phyloP scores from a whole-genome alignment of 2,113 vertebrate species.

The Brachionichthys hirsutus region DNA sequence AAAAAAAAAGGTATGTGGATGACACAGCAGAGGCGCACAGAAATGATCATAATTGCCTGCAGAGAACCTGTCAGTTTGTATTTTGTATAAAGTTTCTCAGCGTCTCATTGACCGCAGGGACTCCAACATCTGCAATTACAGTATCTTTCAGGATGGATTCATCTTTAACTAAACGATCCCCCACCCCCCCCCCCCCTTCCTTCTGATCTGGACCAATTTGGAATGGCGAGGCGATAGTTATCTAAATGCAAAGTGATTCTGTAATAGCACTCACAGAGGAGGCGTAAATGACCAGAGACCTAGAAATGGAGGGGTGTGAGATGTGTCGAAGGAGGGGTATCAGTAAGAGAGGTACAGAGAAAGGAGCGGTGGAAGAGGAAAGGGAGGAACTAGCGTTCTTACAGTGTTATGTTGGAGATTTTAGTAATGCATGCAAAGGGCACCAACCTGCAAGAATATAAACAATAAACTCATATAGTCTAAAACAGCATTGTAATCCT shows the following conservation, averaged over 20 bases:
- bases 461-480: no score
- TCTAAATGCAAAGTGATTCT: conserved; percentile 83
- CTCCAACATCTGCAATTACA: conserved; percentile 62
- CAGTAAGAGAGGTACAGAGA: conserved; percentile 9
- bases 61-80: conserved; percentile 51
- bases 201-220: conserved; percentile 70
- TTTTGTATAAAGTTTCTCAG: conserved; percentile 46
- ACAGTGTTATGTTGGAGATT: no score
- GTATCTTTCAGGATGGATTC: conserved; percentile 61
- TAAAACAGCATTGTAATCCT: no score
- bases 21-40: conserved; percentile 24
- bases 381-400: not conserved
- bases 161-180: conserved; percentile 51
- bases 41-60: conserved; percentile 50
- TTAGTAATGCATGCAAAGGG: no score
- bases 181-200: conserved; percentile 12
- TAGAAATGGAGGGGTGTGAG: conserved; percentile 36
- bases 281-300: conserved; percentile 61
- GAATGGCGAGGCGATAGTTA: conserved; percentile 71
- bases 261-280: conserved; percentile 72
- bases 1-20: conserved; percentile 24
- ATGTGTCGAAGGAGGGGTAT: conserved; percentile 7
- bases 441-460: no score
- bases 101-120: conserved; percentile 35
- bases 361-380: conserved; percentile 13